Conservation (phyloP, 2,113 vertebrate genomes). For the Zosterops lateralis region DNA sequence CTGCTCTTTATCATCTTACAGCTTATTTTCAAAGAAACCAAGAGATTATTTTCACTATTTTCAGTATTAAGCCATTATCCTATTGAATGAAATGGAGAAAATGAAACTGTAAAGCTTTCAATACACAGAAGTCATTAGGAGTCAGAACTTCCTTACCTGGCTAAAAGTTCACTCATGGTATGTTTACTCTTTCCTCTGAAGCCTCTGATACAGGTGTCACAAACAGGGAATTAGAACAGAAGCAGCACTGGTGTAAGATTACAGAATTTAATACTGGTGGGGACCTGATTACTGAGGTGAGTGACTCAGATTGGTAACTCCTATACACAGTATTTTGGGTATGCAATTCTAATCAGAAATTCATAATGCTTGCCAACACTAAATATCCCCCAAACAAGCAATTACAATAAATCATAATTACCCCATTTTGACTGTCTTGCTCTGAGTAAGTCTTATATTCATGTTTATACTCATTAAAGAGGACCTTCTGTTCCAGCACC, state of each 20-base stretch:
- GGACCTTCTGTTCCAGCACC: neutral
- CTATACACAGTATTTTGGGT: neutral
- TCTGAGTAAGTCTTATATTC: neutral
- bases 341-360: neutral
- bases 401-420: neutral
- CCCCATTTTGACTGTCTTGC: neutral
- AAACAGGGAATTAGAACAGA: neutral
- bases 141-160: neutral
- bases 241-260: neutral
- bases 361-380: neutral
- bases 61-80: neutral
- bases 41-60: neutral
- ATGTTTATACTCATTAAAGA: neutral
- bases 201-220: neutral
- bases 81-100: neutral
- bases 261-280: neutral
- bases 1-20: neutral
- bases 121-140: neutral
- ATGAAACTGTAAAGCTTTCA: neutral
- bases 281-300: neutral
- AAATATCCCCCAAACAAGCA: neutral
- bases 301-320: accelerated
- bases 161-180: neutral
- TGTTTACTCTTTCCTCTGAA: neutral
- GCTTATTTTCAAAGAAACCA: neutral